Base-by-base conservation (phyloP, 2,113 vertebrate species). In the Dipodomys ordii region DNA sequence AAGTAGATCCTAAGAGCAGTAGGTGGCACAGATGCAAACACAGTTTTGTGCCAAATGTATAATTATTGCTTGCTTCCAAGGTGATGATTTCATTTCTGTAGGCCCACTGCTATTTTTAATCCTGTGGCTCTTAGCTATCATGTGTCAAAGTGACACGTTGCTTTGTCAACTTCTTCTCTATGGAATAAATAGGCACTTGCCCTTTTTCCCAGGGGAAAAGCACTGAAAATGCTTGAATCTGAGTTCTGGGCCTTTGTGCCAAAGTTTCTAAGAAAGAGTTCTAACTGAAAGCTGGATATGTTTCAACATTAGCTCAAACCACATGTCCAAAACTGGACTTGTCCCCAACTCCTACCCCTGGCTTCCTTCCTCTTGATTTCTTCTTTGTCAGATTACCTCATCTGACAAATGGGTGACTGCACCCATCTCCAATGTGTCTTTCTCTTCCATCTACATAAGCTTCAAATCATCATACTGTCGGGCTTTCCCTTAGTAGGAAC, bases 241-340 rank as follows among this genome's bases (percentile, higher is more conserved):
- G n/a, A 92, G 88, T 92, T 96, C 82, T 83, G 71, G 22, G 71
- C 15, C 39, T 68, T 71, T 13, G 44, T 87, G 87, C 69, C 84
- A 89, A 94, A 44, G 78, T 84, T 92, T 93, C 80, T 91, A 64
- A 83, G 92, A 87, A 65, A 20, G 32, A 32, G 85, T 80, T 93
- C 74, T 90, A 96, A 93, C 60, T 67, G 60, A 82, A 94, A 91
- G 35, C 71, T 65, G 9, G 81, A 82, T 89, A n/a, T 84, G 28
- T 90, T 94, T 97, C 35, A 57, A 46, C 76, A 94, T 72, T 53
- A 76, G 28, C 46, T 94, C 93, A 95, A 88, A 83, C 83, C 94
- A 91, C 81, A 60, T 85, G 79, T 82, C 23, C 46, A 68, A 72
- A 77, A 77, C 3, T 78, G 74, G 49, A 84, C 68, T 68, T 83